phyloP scores from a whole-genome alignment of 2,888 invertebrate genomes.

The Orchesella flavescens region DNA sequence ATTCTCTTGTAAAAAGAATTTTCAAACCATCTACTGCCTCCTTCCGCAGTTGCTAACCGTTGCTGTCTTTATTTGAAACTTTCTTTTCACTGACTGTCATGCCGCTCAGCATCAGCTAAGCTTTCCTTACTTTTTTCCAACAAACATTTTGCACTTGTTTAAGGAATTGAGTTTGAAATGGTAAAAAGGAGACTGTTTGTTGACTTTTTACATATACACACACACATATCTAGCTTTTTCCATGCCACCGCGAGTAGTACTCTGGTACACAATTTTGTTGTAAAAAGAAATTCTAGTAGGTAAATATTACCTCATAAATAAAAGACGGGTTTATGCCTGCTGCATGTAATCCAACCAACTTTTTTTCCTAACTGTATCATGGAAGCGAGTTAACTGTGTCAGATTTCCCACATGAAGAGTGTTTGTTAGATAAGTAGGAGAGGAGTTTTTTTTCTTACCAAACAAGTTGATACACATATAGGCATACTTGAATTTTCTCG shows the following conservation, averaged over 20 bases:
- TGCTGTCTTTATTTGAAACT: conserved; percentile 38
- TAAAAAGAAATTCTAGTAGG: conserved; percentile 21
- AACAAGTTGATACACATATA: background rate
- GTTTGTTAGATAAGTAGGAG: background rate
- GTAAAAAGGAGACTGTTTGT: conserved; percentile 39
- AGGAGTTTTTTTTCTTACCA: background rate
- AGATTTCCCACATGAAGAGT: conserved; percentile 23
- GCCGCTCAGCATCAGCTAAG: conserved; percentile 24
- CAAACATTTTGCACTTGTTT: conserved; percentile 40
- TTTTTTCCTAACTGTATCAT: conserved; percentile 8
- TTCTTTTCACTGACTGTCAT: conserved; percentile 14
- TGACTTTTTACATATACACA: conserved; percentile 55
- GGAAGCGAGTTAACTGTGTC: conserved; percentile 32
- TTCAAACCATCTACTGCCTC: too few relatives aligned
- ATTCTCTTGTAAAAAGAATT: too few relatives aligned
- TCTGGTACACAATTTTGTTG: conserved; percentile 12
- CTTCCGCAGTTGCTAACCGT: too few relatives aligned
- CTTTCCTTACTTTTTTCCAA: conserved; percentile 15
- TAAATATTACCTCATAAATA: conserved; percentile 58
- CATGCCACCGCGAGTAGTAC: background rate
- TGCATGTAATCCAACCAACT: conserved; percentile 30
- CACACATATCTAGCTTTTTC: conserved; percentile 25
- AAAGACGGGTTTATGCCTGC: conserved; percentile 28
- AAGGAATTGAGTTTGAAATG: conserved; percentile 46
- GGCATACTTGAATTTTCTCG: background rate